Conservation (phyloP, 2,113 vertebrate species). For the Neodontobutis hainanensis region DNA sequence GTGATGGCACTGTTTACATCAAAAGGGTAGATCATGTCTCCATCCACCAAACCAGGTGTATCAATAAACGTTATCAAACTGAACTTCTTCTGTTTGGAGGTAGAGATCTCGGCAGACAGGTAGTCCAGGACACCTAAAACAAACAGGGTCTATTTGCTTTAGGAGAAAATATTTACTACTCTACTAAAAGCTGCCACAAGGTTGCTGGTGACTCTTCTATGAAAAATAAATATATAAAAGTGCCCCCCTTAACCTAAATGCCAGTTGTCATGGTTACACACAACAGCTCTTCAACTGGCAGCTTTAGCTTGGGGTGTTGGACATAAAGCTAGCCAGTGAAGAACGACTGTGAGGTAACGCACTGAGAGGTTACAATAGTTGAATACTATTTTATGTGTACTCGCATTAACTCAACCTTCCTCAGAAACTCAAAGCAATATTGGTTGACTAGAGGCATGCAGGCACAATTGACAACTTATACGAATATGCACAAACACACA, state of each 20-base stretch:
- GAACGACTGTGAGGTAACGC: conserved; percentile 86
- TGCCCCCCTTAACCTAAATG: conserved; percentile 32
- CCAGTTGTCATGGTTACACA: conserved; percentile 83
- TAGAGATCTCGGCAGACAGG: conserved; percentile 82
- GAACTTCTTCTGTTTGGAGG: conserved; percentile 85
- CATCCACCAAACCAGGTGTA: conserved; percentile 82
- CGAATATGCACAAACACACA: conserved; percentile 16
- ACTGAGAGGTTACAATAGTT: conserved; percentile 31
- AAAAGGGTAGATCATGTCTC: conserved; percentile 84
- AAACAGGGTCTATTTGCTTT: conserved; percentile 35
- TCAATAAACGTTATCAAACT: conserved; percentile 83
- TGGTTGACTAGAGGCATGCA: conserved; percentile 38
- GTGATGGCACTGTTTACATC: conserved; percentile 79
- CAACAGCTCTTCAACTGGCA: conserved; percentile 90
- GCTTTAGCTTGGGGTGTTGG: conserved; percentile 77
- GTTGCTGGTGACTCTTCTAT: background rate
- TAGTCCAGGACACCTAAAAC: conserved; percentile 79
- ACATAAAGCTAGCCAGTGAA: conserved; percentile 89
- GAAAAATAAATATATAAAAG: background rate
- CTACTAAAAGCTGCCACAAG: conserved; percentile 5
- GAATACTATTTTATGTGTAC: conserved; percentile 10
- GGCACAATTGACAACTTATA: conserved; percentile 15
- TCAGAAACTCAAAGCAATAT: conserved; percentile 35
- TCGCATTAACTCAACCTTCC: background rate
- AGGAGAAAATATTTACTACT: background rate